A percentile compares a stretch with the other conserved stretches of the same genome.
Evolutionary conservation across 2,888 invertebrate genomes (phyloP).

Genomic region (Apamea epomidion): DNA sequence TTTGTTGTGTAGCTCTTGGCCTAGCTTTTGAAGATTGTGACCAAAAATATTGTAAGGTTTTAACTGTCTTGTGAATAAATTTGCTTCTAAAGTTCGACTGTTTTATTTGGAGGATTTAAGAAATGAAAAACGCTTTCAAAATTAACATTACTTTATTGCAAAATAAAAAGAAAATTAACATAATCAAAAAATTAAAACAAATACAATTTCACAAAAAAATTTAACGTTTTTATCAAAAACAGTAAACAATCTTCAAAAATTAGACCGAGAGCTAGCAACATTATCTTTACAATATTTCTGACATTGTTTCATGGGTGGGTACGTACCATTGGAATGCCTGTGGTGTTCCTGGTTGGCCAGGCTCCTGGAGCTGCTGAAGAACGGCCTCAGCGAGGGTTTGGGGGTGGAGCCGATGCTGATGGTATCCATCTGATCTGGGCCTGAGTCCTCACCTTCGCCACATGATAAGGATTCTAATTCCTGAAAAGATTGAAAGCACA

Average conservation of each 20-base stretch:
- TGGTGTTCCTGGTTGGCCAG: constrained; percentile 91
- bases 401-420: constrained; percentile 99
- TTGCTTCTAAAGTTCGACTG: not conserved
- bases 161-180: constrained; percentile 29
- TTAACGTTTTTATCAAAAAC: constrained; percentile 40
- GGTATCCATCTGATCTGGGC: constrained; percentile 97
- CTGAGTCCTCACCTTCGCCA: constrained; percentile 96
- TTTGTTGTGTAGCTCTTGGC: constrained; percentile 48
- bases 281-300: constrained; percentile 40
- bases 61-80: not conserved
- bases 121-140: constrained; percentile 53
- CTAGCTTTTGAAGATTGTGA: constrained; percentile 41
- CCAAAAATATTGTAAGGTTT: not conserved
- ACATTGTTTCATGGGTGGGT: constrained; percentile 28
- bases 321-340: constrained; percentile 87
- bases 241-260: constrained; percentile 57
- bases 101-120: not conserved
- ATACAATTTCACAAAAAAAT: constrained; percentile 51
- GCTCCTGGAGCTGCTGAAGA: constrained; percentile 97
- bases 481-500: constrained; percentile 85
- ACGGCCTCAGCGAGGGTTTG: constrained; percentile 98
- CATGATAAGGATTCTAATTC: constrained; percentile 98
- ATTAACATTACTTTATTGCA: constrained; percentile 40
- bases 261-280: constrained; percentile 67
- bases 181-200: constrained; percentile 48